Conservation (phyloP, 2,888 invertebrate genomes). For the Drosophila prolongata region DNA sequence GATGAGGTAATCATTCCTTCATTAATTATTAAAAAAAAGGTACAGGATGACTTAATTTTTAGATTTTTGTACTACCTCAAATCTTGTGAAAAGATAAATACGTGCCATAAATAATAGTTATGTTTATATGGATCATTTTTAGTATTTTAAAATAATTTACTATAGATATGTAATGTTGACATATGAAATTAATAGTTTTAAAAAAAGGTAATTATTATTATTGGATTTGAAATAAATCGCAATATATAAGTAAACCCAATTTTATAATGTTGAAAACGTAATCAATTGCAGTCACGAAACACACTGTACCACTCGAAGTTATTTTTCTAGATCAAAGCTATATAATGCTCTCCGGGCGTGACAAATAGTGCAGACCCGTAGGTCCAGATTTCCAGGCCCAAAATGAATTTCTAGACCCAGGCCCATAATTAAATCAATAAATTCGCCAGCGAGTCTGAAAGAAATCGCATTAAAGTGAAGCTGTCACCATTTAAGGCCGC, state of each 20-base stretch:
- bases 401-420: neutral
- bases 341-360: conserved; percentile 4
- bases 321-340: conserved; percentile 17
- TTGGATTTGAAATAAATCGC: no score
- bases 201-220: no score
- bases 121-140: no score
- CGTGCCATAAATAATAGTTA: no score
- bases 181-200: no score
- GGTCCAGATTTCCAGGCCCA: neutral
- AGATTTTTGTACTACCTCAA: no score
- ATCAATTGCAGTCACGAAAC: neutral
- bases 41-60: no score
- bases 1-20: conserved; percentile 6
- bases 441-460: conserved; percentile 6
- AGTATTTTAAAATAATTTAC: neutral
- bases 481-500: conserved; percentile 31
- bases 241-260: no score
- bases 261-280: neutral
- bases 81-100: no score
- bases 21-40: no score
- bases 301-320: conserved; percentile 1
- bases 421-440: no score
- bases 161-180: no score
- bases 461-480: conserved; percentile 34
- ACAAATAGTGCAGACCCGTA: conserved; percentile 1